Conservation (phyloP, 2,113 vertebrate genomes). For the Chitala chitala region DNA sequence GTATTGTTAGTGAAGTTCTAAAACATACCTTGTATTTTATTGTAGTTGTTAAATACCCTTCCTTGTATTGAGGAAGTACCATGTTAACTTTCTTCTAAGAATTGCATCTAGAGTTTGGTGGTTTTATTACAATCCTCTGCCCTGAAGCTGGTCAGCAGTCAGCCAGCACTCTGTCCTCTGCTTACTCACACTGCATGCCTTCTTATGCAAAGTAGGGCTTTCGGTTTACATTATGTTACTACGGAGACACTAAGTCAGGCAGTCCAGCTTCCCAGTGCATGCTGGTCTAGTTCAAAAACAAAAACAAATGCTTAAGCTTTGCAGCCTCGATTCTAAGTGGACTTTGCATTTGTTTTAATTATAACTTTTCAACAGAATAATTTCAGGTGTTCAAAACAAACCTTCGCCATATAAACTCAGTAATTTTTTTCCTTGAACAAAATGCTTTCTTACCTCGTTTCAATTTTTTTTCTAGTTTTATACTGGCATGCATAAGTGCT, state of each 20-base stretch:
- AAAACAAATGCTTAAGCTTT: not conserved
- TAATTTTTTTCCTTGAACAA: too few relatives aligned
- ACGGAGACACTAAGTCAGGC: not conserved
- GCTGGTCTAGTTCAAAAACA: not conserved
- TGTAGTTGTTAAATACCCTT: not conserved
- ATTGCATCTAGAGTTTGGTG: not conserved
- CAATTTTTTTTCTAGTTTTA: too few relatives aligned
- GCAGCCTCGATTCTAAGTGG: not conserved
- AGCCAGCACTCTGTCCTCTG: not conserved
- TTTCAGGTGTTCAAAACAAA: too few relatives aligned
- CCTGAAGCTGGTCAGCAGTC: not conserved
- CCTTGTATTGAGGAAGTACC: not conserved
- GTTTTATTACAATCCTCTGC: not conserved
- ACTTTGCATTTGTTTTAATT: not conserved
- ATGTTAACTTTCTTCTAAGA: not conserved
- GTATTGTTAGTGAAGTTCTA: too few relatives aligned
- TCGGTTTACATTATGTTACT: not conserved
- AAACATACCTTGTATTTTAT: slow-evolving; percentile 8
- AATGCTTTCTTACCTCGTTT: too few relatives aligned
- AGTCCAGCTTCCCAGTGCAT: not conserved
- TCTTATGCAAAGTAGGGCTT: slow-evolving; percentile 7
- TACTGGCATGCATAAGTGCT: too few relatives aligned
- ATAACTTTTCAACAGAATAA: not conserved
- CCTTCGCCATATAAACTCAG: too few relatives aligned
- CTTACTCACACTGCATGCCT: not conserved